Evolutionary conservation across 2,113 vertebrate genomes (phyloP).

Genomic region (Agapornis roseicollis): DNA sequence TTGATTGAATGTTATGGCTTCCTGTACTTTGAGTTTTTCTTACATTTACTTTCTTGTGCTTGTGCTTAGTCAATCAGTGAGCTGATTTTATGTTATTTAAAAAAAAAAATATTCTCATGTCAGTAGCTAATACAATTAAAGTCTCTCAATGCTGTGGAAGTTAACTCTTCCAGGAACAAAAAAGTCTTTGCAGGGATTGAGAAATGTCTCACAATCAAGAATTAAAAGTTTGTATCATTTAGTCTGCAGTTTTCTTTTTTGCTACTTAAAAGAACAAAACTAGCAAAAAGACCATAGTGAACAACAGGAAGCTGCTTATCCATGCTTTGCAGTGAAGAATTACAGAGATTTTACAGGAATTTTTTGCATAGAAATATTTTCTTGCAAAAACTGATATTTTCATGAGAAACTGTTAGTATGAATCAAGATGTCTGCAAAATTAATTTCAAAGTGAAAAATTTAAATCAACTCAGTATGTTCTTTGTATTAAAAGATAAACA

Average conservation of each 20-base stretch:
- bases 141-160: not conserved
- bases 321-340: not conserved
- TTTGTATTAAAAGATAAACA: not conserved
- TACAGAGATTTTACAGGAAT: not conserved
- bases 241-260: not conserved
- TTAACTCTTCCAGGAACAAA: not conserved
- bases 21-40: not conserved
- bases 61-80: not conserved
- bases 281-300: not conserved
- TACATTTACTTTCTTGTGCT: not conserved
- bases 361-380: not conserved
- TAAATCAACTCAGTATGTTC: not conserved
- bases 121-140: not conserved
- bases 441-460: not conserved
- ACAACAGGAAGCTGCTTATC: constrained; percentile 5
- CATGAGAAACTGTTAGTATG: not conserved
- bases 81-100: not conserved
- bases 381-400: not conserved
- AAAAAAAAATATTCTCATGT: constrained; percentile 9
- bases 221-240: not conserved
- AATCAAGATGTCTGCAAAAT: not conserved
- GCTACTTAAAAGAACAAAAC: not conserved
- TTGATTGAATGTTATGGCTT: not conserved
- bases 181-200: not conserved
- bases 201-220: constrained; percentile 7